Evolutionary conservation across 2,113 vertebrate genomes (phyloP).

Genomic region (Chaetops frenatus): DNA sequence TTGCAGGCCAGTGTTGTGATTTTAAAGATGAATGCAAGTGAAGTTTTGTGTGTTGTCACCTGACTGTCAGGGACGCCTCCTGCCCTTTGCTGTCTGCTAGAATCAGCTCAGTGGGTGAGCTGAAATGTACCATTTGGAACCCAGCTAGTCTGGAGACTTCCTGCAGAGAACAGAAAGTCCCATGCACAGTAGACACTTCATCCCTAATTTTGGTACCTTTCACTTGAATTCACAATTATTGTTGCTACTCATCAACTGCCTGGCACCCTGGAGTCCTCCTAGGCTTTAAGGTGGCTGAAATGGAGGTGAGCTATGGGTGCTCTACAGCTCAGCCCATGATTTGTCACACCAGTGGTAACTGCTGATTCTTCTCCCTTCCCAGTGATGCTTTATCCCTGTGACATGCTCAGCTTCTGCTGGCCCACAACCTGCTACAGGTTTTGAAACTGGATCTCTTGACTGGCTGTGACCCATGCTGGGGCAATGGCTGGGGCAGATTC

Average conservation of each 20-base stretch:
- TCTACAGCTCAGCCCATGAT: not conserved
- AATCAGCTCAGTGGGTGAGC: not conserved
- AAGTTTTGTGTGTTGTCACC: not conserved
- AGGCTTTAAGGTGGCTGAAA: not conserved
- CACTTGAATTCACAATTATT: not conserved
- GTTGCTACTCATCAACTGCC: not conserved
- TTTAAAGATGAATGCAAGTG: not conserved
- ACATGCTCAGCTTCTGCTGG: not conserved
- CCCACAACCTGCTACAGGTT: not conserved
- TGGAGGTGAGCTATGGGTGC: not conserved
- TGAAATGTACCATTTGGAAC: not conserved
- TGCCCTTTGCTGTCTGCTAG: not conserved
- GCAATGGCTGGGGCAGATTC: not conserved
- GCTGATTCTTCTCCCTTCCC: not conserved
- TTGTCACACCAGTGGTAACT: not conserved
- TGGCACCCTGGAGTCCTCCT: not conserved
- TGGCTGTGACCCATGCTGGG: not conserved
- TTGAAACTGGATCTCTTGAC: constrained; percentile 38
- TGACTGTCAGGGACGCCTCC: not conserved
- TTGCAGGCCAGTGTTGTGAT: not conserved
- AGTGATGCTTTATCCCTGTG: not conserved
- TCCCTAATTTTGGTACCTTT: not conserved
- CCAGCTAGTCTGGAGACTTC: not conserved
- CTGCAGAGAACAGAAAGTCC: not conserved
- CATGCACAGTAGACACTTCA: not conserved